phyloP scores from a whole-genome alignment of 1,140 invertebrate genomes.

The Neuroterus valhalla region DNA sequence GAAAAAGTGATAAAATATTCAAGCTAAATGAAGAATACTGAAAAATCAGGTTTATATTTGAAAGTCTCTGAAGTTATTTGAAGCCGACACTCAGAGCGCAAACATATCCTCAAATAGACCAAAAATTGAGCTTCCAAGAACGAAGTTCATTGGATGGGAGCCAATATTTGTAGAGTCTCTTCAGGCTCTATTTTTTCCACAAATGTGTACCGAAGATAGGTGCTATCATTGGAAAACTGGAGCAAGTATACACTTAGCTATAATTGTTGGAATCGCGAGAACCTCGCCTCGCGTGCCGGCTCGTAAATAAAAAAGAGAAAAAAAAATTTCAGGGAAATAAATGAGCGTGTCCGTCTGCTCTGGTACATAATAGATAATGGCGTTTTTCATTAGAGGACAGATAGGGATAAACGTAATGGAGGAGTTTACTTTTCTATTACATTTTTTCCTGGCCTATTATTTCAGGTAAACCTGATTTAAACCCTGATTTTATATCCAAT shows the following conservation, averaged over 20 bases:
- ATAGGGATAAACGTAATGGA: too few relatives aligned
- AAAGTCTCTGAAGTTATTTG: slow-evolving; percentile 24
- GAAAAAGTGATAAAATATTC: too few relatives aligned
- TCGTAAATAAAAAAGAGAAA: neutral
- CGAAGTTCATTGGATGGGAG: neutral
- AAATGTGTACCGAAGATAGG: slow-evolving; percentile 21
- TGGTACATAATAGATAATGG: neutral
- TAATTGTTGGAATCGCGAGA: neutral
- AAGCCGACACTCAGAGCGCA: neutral
- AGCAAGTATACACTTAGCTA: neutral
- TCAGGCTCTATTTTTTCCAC: neutral
- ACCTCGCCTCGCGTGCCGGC: neutral
- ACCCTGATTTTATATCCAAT: too few relatives aligned
- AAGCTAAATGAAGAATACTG: neutral
- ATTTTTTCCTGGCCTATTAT: too few relatives aligned
- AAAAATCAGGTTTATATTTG: neutral
- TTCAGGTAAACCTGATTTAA: too few relatives aligned
- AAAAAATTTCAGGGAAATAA: neutral
- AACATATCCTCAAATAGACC: neutral
- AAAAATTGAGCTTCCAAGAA: slow-evolving; percentile 11
- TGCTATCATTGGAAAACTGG: slow-evolving; percentile 8
- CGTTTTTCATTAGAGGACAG: too few relatives aligned
- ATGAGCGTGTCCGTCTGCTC: neutral
- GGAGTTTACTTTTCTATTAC: too few relatives aligned
- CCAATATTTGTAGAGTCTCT: slow-evolving; percentile 10